phyloP scores from a whole-genome alignment of 2,797 vertebrate genomes.

The Lepilemur septentrionalis region DNA sequence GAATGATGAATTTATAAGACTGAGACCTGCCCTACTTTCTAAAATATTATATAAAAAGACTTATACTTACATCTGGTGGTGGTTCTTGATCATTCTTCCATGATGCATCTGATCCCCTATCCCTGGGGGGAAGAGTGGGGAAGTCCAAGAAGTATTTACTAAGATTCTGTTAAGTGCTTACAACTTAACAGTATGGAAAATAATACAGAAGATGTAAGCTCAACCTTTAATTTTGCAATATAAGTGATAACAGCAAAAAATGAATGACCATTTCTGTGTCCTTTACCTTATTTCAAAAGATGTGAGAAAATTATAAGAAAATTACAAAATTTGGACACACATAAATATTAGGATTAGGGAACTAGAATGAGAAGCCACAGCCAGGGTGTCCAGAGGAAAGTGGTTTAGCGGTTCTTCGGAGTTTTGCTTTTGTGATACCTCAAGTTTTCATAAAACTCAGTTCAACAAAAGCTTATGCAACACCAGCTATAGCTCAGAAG shows the following conservation, averaged over 20 bases:
- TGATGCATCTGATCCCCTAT: constrained; percentile 95
- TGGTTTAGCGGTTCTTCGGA: not conserved
- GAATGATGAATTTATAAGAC: not conserved
- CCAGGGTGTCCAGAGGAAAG: not conserved
- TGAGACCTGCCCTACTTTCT: not conserved
- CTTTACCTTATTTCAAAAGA: constrained; percentile 16
- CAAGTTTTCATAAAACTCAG: not conserved
- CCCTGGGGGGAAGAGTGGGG: constrained; percentile 79
- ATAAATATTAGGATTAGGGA: not conserved
- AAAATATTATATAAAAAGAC: not conserved
- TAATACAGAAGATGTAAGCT: not conserved
- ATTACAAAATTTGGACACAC: not conserved
- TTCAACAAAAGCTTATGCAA: not conserved
- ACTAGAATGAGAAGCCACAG: not conserved
- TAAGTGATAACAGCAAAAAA: not conserved
- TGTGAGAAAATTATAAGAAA: not conserved
- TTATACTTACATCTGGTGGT: constrained; percentile 89
- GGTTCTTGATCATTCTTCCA: constrained; percentile 98
- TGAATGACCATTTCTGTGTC: not conserved
- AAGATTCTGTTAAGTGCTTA: not conserved
- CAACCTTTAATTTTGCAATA: not conserved
- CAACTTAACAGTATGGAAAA: not conserved
- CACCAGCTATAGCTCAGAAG: not conserved
- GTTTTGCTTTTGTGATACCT: not conserved
- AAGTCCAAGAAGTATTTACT: not conserved